Evolutionary conservation across 2,888 invertebrate genomes (phyloP), one percentile per base, ranked within the genome.

Genomic region (Invenusta paracnida): DNA sequence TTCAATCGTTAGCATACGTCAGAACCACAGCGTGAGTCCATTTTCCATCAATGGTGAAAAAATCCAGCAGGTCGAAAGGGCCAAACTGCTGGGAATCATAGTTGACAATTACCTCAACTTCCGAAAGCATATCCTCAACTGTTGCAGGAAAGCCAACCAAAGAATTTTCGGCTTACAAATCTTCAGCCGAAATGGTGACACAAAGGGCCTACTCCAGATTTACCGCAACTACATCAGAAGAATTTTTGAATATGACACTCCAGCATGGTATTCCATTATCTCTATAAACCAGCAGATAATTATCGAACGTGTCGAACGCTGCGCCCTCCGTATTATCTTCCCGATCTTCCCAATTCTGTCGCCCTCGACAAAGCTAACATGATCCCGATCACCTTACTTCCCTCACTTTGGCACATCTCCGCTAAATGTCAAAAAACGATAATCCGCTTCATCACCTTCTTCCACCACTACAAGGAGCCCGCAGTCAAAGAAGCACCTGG

Each of bases 381-480:
- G 73, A 73, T 23, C 73, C 73, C 17, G 27, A 73, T 73, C 73
- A 73, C 73, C 73, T 73, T 23, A 73, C 25, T 23, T 5, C 17
- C 25, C 73, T 73, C 73, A 48, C 48, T 11, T 11, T 11, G 17
- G 5, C 5, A 11, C 5, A 48, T 11, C 5, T 48, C 48, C 48
- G 5, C 48, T 11, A 48, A 48, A 23, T 73, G 73, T 73, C 73
- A 73, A 5, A 73, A 73, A 73, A 73, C 23, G 73, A 73, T 23
- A 13, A 73, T 23, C 73, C 73, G 17, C 73, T 73, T 73, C 73
- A 25, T 23, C 73, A 73, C 73, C 73, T 73, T 73, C 73, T 73
- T 73, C 73, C 73, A n/a, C 73, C 73, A 23, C 27, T 73, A 73
- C 73, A 73, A 73, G 73, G 73, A 73, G 27, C 73, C 48, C 48